Base-by-base conservation (phyloP, 2,888 invertebrate genomes). In the Meteorus colon region DNA sequence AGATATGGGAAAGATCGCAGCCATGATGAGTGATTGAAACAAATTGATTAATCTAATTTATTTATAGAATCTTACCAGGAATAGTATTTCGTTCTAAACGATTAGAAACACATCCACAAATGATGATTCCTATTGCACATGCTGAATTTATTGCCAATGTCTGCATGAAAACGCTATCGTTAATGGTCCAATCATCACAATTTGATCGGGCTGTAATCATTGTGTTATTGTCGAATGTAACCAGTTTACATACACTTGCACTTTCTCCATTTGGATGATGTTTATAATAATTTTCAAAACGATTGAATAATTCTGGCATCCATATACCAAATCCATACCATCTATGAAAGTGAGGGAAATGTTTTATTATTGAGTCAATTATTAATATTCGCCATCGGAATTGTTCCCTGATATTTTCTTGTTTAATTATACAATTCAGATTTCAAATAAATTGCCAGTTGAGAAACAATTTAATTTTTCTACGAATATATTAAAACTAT, bases 251-350 rank as follows among this genome's bases (percentile, higher is more conserved):
- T 1, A 92, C 87, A 27, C 91, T 91, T 1, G 91, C 89, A 0
- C 91, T 87, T 0, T 91, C 87, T 4, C 88, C 89, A 77, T 92
- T 91, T 82, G 92, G 87, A 85, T 91, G 81, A 79, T 90, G 68
- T 84, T 88, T 81, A 80, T 90, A 83, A 81, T 87, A 85, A 78
- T 88, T 83, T 83, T 91, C 86, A 84, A 91, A 90, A 75, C 95
- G 92, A 62, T 92, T 92, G 76, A 96, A 93, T 10, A 96, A 90
- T 85, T 95, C 95, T 3, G 95, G 95, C 66, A 95, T 92, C 96
- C 96, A 96, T 81, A 95, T 90, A 76, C 93, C 94, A 0, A 94
- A 88, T 2, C 94, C 94, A 76, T 93, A 94, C 37, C 93, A 93
- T 16, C 94, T 94, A 88, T 14, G 48, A 34, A 10, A 29, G 31